phyloP scores from a whole-genome alignment of 2,888 invertebrate genomes.

The Drosophila meridiana region DNA sequence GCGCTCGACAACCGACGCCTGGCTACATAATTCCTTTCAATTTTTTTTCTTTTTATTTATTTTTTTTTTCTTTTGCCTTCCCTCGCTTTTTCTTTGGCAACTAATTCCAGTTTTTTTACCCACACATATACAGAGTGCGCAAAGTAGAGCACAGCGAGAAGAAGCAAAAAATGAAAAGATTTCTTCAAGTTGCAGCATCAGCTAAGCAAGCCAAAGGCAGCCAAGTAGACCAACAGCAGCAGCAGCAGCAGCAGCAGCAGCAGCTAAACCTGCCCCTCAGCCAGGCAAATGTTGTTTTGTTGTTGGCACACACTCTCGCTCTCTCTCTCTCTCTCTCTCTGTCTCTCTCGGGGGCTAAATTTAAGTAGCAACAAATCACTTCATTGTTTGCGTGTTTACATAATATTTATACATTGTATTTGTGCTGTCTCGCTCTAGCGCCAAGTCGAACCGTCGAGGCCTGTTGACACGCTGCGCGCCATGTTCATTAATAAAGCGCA shows the following conservation, averaged over 20 bases:
- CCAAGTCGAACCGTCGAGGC: background rate
- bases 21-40: slow-evolving; percentile 73
- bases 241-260: background rate
- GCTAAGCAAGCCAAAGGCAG: slow-evolving; percentile 37
- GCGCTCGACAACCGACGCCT: slow-evolving; percentile 60
- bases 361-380: slow-evolving; percentile 82
- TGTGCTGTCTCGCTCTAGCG: slow-evolving; percentile 14
- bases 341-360: slow-evolving; percentile 55
- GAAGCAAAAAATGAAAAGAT: slow-evolving; percentile 38
- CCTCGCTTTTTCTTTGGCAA: slow-evolving; percentile 55
- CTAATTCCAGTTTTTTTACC: slow-evolving; percentile 61
- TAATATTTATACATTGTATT: slow-evolving; percentile 77
- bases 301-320: slow-evolving; percentile 21
- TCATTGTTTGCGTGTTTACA: slow-evolving; percentile 81
- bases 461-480: slow-evolving; percentile 68
- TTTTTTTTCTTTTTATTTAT: slow-evolving; percentile 30
- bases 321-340: background rate
- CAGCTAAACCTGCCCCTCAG: background rate
- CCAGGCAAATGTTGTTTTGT: slow-evolving; percentile 18
- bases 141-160: slow-evolving; percentile 42
- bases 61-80: slow-evolving; percentile 21
- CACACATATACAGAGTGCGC: slow-evolving; percentile 9
- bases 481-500: slow-evolving; percentile 73
- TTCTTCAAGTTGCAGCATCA: slow-evolving; percentile 65
- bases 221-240: slow-evolving; percentile 35